phyloP scores from a whole-genome alignment of 2,113 vertebrate species.

The Rhinoderma darwinii region DNA sequence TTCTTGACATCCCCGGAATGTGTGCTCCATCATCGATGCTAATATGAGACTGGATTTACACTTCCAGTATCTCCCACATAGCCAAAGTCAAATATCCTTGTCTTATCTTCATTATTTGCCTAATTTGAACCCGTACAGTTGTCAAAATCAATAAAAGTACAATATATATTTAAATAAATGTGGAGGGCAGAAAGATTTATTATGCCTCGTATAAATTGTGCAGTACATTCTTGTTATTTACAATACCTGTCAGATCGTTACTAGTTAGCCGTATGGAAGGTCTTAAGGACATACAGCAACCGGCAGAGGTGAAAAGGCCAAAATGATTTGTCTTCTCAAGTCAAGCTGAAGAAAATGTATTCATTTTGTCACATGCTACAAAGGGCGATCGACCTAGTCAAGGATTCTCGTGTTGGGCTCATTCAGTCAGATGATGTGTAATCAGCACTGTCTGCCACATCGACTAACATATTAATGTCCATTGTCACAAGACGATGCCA shows the following conservation, averaged over 20 bases:
- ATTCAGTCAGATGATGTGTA: slow-evolving; percentile 29
- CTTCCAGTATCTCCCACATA: not conserved
- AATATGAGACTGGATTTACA: not conserved
- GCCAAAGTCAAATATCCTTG: not conserved
- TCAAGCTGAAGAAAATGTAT: not conserved
- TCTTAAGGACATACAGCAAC: not conserved
- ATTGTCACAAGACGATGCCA: slow-evolving; percentile 14
- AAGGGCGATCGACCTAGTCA: slow-evolving; percentile 23
- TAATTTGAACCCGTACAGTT: not conserved
- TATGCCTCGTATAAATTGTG: not conserved
- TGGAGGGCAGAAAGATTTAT: not conserved
- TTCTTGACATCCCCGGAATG: not conserved
- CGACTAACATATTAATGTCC: slow-evolving; percentile 32
- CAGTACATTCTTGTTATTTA: not conserved
- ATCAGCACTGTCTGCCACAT: slow-evolving; percentile 35
- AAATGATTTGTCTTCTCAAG: not conserved
- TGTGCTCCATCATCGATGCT: not conserved
- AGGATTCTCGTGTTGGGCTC: slow-evolving; percentile 7
- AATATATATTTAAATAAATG: not conserved
- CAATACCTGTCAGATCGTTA: not conserved
- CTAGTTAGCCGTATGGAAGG: not conserved
- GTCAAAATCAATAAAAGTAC: not conserved
- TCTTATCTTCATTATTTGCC: not conserved
- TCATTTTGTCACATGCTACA: slow-evolving; percentile 43
- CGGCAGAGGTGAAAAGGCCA: not conserved